Evolutionary conservation across 2,797 vertebrate species (phyloP).

Genomic region (Pangasius macronema): DNA sequence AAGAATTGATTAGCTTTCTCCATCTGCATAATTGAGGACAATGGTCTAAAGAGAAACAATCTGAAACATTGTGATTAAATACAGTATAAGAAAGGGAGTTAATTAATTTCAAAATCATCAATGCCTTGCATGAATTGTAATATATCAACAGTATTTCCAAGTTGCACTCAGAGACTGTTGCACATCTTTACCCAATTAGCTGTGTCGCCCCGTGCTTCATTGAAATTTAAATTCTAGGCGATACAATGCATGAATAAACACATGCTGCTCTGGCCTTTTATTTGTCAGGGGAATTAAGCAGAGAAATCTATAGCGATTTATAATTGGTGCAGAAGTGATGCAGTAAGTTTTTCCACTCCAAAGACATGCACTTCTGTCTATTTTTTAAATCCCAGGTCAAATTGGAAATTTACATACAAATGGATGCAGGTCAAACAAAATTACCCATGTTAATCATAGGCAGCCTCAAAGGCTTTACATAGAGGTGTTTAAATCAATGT

Average conservation of each 20-base stretch:
- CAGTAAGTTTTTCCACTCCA: constrained; percentile 68
- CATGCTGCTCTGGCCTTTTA: constrained; percentile 73
- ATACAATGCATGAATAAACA: constrained; percentile 75
- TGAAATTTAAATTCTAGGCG: constrained; percentile 67
- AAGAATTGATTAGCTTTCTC: constrained; percentile 74
- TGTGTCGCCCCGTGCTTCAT: constrained; percentile 76
- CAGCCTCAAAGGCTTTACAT: constrained; percentile 63
- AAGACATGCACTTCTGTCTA: constrained; percentile 50
- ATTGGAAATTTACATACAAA: constrained; percentile 79
- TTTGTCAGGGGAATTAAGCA: constrained; percentile 72
- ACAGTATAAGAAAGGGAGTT: constrained; percentile 67
- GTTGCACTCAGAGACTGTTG: constrained; percentile 71
- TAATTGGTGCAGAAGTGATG: constrained; percentile 79
- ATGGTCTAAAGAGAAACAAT: constrained; percentile 53
- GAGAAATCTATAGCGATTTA: constrained; percentile 76
- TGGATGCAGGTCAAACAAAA: constrained; percentile 79
- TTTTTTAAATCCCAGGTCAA: constrained; percentile 67
- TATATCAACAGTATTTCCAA: constrained; percentile 78
- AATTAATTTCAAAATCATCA: constrained; percentile 80
- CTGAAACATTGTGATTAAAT: constrained; percentile 57
- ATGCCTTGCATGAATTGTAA: constrained; percentile 75
- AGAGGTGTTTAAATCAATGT: constrained; percentile 76
- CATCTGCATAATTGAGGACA: constrained; percentile 63
- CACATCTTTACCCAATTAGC: constrained; percentile 77
- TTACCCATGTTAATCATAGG: constrained; percentile 68